Conservation (phyloP, 2,888 invertebrate species). For the Acleris holmiana region DNA sequence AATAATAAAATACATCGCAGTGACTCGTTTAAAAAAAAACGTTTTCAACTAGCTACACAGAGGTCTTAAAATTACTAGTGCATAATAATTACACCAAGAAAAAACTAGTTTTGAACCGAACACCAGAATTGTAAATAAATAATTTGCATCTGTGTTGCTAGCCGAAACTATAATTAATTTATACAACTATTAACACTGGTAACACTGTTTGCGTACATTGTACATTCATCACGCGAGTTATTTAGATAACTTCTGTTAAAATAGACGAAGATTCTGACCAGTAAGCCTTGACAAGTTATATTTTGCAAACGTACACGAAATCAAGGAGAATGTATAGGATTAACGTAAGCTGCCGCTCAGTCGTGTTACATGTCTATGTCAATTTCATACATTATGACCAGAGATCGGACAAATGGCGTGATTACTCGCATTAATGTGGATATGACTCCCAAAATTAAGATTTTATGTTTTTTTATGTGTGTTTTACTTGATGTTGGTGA, state of each 20-base stretch:
- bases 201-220: slow-evolving; percentile 52
- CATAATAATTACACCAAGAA: no score
- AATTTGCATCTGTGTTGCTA: slow-evolving; percentile 28
- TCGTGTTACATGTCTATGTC: no score
- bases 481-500: no score
- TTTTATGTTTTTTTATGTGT: no score
- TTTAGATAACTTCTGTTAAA: slow-evolving; percentile 27
- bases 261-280: slow-evolving; percentile 29
- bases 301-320: no score
- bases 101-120: no score
- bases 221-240: slow-evolving; percentile 44
- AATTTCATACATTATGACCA: no score
- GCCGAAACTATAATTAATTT: slow-evolving; percentile 34
- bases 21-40: slow-evolving; percentile 19
- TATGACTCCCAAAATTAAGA: no score
- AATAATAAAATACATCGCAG: slow-evolving; percentile 3
- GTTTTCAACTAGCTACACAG: slow-evolving; percentile 30
- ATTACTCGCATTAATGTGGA: no score
- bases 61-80: background rate
- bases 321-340: no score
- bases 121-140: background rate
- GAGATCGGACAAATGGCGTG: no score
- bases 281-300: background rate
- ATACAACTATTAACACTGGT: slow-evolving; percentile 51
- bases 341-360: no score